Evolutionary conservation across 2,888 invertebrate species (phyloP).

Genomic region (Chydorus sphaericus): DNA sequence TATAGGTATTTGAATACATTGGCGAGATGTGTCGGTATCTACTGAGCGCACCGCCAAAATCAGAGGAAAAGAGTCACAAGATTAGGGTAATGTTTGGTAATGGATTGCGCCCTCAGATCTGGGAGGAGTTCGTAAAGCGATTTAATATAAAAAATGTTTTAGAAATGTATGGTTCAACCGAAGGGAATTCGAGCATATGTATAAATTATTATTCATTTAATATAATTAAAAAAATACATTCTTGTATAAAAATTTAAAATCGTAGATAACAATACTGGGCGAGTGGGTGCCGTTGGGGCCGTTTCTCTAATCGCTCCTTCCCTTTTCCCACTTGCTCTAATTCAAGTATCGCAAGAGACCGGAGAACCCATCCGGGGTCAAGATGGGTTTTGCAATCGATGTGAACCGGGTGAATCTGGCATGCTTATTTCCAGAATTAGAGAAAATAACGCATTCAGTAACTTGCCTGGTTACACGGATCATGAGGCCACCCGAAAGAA

Average conservation of each 20-base stretch:
- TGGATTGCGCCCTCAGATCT: slow-evolving; percentile 84
- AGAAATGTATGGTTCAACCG: slow-evolving; percentile 95
- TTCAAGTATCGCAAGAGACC: slow-evolving; percentile 71
- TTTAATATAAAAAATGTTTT: slow-evolving; percentile 70
- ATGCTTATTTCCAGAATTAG: slow-evolving; percentile 93
- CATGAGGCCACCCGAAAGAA: slow-evolving; percentile 82
- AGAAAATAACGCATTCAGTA: slow-evolving; percentile 69
- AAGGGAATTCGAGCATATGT: slow-evolving; percentile 94
- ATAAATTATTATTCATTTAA: slow-evolving; percentile 22
- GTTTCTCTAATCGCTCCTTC: slow-evolving; percentile 73
- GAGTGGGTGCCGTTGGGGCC: slow-evolving; percentile 87
- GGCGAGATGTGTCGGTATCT: slow-evolving; percentile 85
- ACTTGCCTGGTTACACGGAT: slow-evolving; percentile 88
- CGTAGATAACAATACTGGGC: slow-evolving; percentile 82
- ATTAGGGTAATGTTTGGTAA: slow-evolving; percentile 78
- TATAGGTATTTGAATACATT: slow-evolving; percentile 78
- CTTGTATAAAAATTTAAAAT: slow-evolving; percentile 21
- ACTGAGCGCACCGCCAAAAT: slow-evolving; percentile 52
- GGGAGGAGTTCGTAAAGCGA: slow-evolving; percentile 72
- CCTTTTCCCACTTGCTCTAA: slow-evolving; percentile 85
- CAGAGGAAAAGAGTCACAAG: slow-evolving; percentile 53
- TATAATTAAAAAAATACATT: too few relatives aligned
- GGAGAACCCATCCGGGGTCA: slow-evolving; percentile 70
- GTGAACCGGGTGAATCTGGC: slow-evolving; percentile 75
- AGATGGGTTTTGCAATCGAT: slow-evolving; percentile 70